A percentile compares a stretch with the other conserved stretches of the same genome.
These are phyloP conservation scores for Apantesis nais DNA, from an alignment of 2,888 invertebrate genomes.

Conservation along the genomic window DNA sequence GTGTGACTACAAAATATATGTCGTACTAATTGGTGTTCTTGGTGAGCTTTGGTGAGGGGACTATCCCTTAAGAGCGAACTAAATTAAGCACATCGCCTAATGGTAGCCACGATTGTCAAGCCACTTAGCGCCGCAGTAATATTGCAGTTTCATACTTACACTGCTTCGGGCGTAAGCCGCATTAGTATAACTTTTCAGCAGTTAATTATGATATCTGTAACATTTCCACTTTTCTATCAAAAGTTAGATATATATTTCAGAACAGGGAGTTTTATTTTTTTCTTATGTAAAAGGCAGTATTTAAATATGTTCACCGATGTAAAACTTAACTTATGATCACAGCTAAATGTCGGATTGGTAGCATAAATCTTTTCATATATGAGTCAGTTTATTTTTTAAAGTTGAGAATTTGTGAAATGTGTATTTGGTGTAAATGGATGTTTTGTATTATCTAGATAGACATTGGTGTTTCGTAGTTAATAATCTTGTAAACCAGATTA, in stretches of 20 bases:
- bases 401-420: not conserved
- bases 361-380: too few species aligned
- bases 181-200: not conserved
- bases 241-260: not conserved
- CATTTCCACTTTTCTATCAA: not conserved
- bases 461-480: not conserved
- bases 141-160: constrained; percentile 23
- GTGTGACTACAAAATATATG: constrained; percentile 5
- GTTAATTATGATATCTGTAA: not conserved
- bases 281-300: not conserved
- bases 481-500: not conserved
- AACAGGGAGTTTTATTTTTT: too few species aligned
- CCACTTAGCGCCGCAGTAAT: constrained; percentile 35
- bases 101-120: constrained; percentile 38
- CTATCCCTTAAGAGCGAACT: constrained; percentile 29
- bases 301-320: not conserved
- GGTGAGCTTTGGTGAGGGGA: constrained; percentile 10
- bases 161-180: not conserved
- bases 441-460: not conserved
- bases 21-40: constrained; percentile 1
- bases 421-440: not conserved
- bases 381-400: not conserved
- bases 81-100: constrained; percentile 39
- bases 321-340: too few species aligned
- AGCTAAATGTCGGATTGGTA: too few species aligned